Evolutionary conservation across 2,113 vertebrate species (phyloP).

Genomic region (Colinus virginianus): DNA sequence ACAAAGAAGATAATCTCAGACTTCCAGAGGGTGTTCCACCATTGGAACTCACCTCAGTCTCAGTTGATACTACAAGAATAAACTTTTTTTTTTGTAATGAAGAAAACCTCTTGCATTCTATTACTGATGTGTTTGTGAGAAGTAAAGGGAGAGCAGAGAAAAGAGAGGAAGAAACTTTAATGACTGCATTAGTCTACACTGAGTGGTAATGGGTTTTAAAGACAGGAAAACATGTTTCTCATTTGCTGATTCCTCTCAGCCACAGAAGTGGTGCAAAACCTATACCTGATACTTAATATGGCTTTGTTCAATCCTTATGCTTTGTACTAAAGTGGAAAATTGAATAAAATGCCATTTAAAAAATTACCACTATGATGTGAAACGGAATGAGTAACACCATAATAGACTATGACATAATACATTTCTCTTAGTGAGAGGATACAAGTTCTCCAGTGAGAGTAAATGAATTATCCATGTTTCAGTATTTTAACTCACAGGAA

Average conservation of each 20-base stretch:
- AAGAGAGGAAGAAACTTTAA: background rate
- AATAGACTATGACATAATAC: background rate
- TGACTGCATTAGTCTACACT: background rate
- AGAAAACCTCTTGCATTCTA: background rate
- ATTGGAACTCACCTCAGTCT: background rate
- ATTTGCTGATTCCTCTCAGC: background rate
- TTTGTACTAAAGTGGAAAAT: conserved; percentile 3
- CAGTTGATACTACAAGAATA: background rate
- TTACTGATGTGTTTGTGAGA: background rate
- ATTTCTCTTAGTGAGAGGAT: background rate
- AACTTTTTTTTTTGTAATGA: background rate
- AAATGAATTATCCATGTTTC: background rate
- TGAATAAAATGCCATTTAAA: conserved; percentile 21
- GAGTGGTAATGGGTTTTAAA: conserved; percentile 16
- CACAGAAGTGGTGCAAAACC: conserved; percentile 5
- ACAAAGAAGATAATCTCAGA: background rate
- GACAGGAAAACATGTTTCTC: background rate
- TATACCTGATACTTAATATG: background rate
- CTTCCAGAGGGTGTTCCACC: background rate
- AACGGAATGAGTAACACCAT: background rate
- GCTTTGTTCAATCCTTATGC: background rate
- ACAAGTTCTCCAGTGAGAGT: background rate
- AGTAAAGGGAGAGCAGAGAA: background rate
- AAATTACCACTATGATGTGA: background rate
- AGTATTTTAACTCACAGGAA: background rate